These are phyloP conservation scores for Dendrophyllia cribrosa DNA, from an alignment of 64 coral and sea anemone species.

Conservation along the genomic window DNA sequence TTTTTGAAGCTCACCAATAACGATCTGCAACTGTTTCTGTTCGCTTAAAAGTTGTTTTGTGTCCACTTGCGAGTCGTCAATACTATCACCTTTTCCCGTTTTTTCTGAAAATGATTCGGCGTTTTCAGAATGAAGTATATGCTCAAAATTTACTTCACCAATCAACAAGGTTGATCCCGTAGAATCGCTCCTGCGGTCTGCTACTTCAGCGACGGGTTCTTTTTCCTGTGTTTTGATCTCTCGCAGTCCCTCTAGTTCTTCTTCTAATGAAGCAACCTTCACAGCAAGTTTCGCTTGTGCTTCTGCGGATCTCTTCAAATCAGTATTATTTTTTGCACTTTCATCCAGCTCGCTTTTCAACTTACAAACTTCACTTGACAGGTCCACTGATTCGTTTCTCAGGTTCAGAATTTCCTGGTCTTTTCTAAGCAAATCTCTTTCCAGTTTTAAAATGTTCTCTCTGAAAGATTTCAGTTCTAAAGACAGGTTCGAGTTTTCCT, in stretches of 20 bases:
- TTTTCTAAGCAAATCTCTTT: slow-evolving; percentile 78
- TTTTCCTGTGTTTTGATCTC: not conserved
- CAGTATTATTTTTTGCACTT: slow-evolving; percentile 23
- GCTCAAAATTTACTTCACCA: slow-evolving; percentile 1
- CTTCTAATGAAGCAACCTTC: slow-evolving; percentile 38
- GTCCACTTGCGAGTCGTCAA: not conserved
- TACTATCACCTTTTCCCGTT: not conserved
- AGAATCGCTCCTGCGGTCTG: not conserved
- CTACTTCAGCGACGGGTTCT: not conserved
- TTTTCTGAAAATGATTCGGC: not conserved
- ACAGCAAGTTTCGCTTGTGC: not conserved
- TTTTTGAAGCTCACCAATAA: not conserved
- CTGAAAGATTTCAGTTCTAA: slow-evolving; percentile 61
- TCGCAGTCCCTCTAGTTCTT: slow-evolving; percentile 17
- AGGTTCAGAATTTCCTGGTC: slow-evolving; percentile 85
- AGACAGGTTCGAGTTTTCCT: slow-evolving; percentile 48
- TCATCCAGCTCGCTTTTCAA: slow-evolving; percentile 77
- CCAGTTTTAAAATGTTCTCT: slow-evolving; percentile 80
- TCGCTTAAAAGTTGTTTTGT: not conserved
- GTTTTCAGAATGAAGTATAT: not conserved
- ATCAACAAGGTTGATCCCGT: slow-evolving; percentile 18
- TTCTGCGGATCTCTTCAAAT: slow-evolving; percentile 58
- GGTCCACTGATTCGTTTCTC: slow-evolving; percentile 89
- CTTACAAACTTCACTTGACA: slow-evolving; percentile 89
- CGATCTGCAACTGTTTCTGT: not conserved